Base-by-base conservation (phyloP, 2,888 invertebrate genomes). In the Uropetala carovei region DNA sequence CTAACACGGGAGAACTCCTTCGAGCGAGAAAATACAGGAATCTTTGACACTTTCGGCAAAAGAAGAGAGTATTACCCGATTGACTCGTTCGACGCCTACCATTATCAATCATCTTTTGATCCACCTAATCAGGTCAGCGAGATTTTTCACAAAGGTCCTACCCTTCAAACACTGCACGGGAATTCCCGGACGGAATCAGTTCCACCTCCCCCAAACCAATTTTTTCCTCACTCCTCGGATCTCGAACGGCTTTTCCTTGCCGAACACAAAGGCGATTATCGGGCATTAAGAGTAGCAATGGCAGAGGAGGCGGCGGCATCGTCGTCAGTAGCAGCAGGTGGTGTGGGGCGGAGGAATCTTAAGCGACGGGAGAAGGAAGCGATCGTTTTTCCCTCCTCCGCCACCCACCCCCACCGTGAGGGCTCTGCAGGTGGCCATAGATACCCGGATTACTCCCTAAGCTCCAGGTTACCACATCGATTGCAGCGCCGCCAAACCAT, bases 401-500 rank as follows among this genome's bases (percentile, higher is more conserved):
- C n/a, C n/a, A n/a, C n/a, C n/a, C n/a, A n/a, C n/a, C n/a, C n/a
- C 68, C 22, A n/a, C 9, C 13, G 68, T 18, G 75, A 13, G 75
- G 75, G 75, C 22, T 22, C 75, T 75, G 75, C 75, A 75, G 75
- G 75, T 75, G 75, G 27, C 27, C 75, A 75, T 75, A 75, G 75
- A 75, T 27, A 75, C 75, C 13, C 11, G 75, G 75, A 75, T 75
- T 75, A 75, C 75, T 27, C 75, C 22, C 75, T 27, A 75, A 75
- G 75, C 75, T 75, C 22, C 68, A 68, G 5, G 68, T n/a, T 68
- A n/a, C 75, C 75, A 4, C 75, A 75, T 75, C 27, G 75, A 75
- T 75, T 75, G 27, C 27, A 27, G 75, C 11, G 75, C 22, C 18
- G 8, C 11, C 27, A 27, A 27, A 22, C 27, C 75, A 75, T 18